Percentiles rank a stretch among this genome's conserved stretches.
Evolutionary conservation across 1,140 invertebrate species (phyloP).

Genomic region (Drosophila jambulina): DNA sequence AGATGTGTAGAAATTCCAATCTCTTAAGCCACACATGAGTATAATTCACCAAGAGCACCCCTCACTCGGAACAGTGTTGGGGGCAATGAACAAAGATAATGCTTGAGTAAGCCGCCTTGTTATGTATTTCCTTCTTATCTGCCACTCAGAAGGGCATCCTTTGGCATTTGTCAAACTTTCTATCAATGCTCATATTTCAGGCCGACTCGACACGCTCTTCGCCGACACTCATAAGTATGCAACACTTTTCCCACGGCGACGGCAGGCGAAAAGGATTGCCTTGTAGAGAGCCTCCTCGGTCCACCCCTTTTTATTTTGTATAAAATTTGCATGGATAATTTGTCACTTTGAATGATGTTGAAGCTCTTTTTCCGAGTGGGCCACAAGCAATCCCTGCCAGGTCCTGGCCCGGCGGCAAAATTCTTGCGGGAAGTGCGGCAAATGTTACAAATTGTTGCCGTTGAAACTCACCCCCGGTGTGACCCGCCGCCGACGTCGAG

Average conservation of each 20-base stretch:
- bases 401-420: slow-evolving; percentile 41
- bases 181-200: slow-evolving; percentile 76
- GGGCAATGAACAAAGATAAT: slow-evolving; percentile 52
- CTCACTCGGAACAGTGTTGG: slow-evolving; percentile 5
- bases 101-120: slow-evolving; percentile 45
- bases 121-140: slow-evolving; percentile 8
- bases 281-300: background rate
- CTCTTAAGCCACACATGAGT: background rate
- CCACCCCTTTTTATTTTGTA: slow-evolving; percentile 46
- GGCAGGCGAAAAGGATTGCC: slow-evolving; percentile 20
- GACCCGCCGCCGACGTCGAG: slow-evolving; percentile 15
- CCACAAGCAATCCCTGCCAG: slow-evolving; percentile 36
- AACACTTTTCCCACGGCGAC: slow-evolving; percentile 70
- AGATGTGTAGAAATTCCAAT: too few species aligned
- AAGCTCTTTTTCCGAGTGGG: slow-evolving; percentile 70
- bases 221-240: slow-evolving; percentile 69
- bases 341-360: slow-evolving; percentile 82
- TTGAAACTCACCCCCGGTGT: slow-evolving; percentile 38
- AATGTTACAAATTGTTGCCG: slow-evolving; percentile 83
- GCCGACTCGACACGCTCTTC: slow-evolving; percentile 40
- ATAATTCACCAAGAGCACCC: too few species aligned
- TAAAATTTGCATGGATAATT: slow-evolving; percentile 83
- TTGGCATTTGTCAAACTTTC: slow-evolving; percentile 71
- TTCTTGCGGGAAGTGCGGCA: slow-evolving; percentile 80
- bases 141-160: slow-evolving; percentile 28